These are phyloP conservation scores for Eriosoma lanigerum DNA, from an alignment of 1,140 invertebrate species.

Conservation along the genomic window DNA sequence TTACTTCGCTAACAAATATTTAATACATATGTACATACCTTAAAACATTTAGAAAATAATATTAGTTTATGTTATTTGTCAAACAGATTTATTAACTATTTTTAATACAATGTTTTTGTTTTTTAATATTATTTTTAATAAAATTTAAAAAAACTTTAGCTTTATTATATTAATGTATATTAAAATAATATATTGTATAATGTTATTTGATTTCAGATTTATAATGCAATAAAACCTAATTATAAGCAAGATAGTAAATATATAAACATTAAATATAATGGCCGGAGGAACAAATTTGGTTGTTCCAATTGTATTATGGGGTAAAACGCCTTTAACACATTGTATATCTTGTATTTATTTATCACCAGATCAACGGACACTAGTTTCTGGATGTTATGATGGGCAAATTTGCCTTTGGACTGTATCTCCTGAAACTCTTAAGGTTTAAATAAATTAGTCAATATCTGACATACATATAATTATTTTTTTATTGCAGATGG, in stretches of 20 bases:
- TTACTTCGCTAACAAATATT: too few relatives aligned
- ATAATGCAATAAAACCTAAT: background rate
- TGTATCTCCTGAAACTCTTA: slow-evolving; percentile 77
- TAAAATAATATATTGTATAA: too few relatives aligned
- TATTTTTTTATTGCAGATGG: slow-evolving; percentile 69
- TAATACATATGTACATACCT: too few relatives aligned
- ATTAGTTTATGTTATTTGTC: too few relatives aligned
- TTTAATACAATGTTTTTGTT: too few relatives aligned
- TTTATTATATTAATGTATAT: too few relatives aligned
- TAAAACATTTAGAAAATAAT: too few relatives aligned
- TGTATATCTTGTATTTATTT: slow-evolving; percentile 93
- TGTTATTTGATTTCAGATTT: background rate
- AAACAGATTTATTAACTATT: too few relatives aligned
- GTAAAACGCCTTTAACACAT: slow-evolving; percentile 90
- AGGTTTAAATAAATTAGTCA: slow-evolving; percentile 58
- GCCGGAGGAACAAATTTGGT: slow-evolving; percentile 83
- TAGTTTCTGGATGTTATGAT: slow-evolving; percentile 96
- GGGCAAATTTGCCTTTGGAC: slow-evolving; percentile 98
- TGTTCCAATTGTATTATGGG: slow-evolving; percentile 97
- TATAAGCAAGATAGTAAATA: too few relatives aligned
- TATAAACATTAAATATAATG: slow-evolving; percentile 61
- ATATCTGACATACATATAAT: background rate
- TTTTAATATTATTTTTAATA: too few relatives aligned
- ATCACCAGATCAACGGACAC: slow-evolving; percentile 86
- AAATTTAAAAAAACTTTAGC: too few relatives aligned